Conservation (phyloP, 2,113 vertebrate genomes). For the Accipiter cooperii region DNA sequence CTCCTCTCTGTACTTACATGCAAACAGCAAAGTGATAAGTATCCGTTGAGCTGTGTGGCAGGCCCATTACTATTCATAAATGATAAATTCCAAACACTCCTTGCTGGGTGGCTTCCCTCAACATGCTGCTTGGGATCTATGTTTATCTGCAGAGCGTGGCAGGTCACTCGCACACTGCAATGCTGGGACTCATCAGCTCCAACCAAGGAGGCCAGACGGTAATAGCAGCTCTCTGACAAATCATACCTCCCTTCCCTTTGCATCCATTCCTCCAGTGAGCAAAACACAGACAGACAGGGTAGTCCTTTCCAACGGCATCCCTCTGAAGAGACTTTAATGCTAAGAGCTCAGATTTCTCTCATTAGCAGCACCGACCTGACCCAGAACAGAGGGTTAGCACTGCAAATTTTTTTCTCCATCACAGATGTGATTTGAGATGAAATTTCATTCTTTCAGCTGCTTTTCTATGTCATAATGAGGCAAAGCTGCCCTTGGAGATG, state of each 20-base stretch:
- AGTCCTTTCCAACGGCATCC: background rate
- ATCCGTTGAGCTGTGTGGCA: background rate
- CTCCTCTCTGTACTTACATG: slow-evolving; percentile 2
- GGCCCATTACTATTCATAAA: slow-evolving; percentile 37
- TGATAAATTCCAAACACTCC: slow-evolving; percentile 14
- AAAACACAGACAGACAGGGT: background rate
- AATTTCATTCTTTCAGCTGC: background rate
- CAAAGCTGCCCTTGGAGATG: background rate
- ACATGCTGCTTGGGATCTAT: background rate
- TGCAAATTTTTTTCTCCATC: background rate
- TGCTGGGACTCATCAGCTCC: slow-evolving; percentile 8
- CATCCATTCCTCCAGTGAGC: background rate
- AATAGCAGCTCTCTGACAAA: slow-evolving; percentile 34
- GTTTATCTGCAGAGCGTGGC: slow-evolving; percentile 30
- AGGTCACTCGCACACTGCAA: background rate
- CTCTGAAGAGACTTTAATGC: background rate
- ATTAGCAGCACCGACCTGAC: background rate
- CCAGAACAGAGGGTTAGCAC: background rate
- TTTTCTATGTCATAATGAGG: background rate
- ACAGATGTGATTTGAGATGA: background rate
- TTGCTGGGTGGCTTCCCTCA: slow-evolving; percentile 25
- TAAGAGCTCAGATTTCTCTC: background rate
- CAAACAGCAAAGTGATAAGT: background rate
- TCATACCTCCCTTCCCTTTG: background rate
- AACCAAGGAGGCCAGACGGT: background rate